phyloP scores from a whole-genome alignment of 2,113 vertebrate genomes.

The Ciconia maguari region DNA sequence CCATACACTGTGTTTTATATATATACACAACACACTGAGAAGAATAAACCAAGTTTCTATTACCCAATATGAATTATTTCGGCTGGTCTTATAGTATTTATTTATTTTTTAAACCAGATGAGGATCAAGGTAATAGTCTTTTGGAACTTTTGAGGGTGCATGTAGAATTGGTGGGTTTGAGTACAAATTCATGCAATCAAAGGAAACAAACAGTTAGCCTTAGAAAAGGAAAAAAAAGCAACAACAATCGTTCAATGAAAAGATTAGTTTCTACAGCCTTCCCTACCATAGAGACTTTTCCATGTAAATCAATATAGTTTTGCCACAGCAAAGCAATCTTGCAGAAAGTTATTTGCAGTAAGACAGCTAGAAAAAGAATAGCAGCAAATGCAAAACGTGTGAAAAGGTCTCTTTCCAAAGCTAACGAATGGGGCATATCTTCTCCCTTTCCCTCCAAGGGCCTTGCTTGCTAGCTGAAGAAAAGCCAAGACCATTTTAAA shows the following conservation, averaged over 20 bases:
- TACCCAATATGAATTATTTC: not conserved
- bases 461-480: not conserved
- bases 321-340: not conserved
- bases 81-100: not conserved
- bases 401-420: not conserved
- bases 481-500: not conserved
- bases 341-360: not conserved
- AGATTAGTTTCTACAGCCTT: not conserved
- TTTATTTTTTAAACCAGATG: not conserved
- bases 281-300: not conserved
- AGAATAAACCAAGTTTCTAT: not conserved
- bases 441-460: not conserved
- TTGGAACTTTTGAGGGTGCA: not conserved
- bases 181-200: not conserved
- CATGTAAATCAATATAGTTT: not conserved
- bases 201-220: not conserved
- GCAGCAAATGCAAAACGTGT: not conserved
- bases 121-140: not conserved
- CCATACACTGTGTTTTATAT: not conserved
- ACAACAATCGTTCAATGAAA: not conserved
- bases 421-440: not conserved
- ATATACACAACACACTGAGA: not conserved
- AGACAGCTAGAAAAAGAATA: not conserved
- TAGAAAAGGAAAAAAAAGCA: too few relatives aligned
- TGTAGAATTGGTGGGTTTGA: not conserved